Evolutionary conservation across 2,113 vertebrate genomes (phyloP).

Genomic region (Corynorhinus townsendii): DNA sequence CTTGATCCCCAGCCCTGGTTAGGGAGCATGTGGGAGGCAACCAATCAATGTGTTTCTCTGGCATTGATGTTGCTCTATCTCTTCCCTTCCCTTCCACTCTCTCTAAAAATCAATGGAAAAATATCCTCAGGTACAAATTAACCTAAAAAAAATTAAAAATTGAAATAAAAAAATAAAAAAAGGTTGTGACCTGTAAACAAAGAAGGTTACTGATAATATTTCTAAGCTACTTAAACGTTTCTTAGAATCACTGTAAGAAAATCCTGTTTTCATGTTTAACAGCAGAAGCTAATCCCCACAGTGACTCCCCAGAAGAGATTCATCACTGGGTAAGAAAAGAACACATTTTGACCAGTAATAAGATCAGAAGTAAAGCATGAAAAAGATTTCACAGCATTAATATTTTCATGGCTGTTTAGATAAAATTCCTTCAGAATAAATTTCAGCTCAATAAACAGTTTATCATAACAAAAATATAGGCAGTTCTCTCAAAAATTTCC

Average conservation of each 20-base stretch:
- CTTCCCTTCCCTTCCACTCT: no score
- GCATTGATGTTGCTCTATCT: no score
- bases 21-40: no score
- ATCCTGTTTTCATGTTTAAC: not conserved
- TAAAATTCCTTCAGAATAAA: not conserved
- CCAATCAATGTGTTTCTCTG: no score
- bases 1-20: no score
- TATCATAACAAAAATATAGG: not conserved
- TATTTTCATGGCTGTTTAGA: not conserved
- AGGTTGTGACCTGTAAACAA: not conserved
- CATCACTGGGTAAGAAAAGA: not conserved
- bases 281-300: not conserved
- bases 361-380: not conserved
- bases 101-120: no score
- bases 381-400: not conserved
- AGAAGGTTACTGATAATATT: slow-evolving; percentile 1
- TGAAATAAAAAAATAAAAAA: no score
- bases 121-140: no score
- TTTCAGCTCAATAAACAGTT: slow-evolving; percentile 3
- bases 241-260: not conserved
- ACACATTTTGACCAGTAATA: not conserved
- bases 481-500: not conserved
- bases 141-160: no score
- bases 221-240: slow-evolving; percentile 41
- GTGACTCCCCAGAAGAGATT: not conserved